A percentile compares a stretch with the other conserved stretches of the same genome.
Conservation (phyloP, 2,888 invertebrate species). For the Spilarctia lutea region DNA sequence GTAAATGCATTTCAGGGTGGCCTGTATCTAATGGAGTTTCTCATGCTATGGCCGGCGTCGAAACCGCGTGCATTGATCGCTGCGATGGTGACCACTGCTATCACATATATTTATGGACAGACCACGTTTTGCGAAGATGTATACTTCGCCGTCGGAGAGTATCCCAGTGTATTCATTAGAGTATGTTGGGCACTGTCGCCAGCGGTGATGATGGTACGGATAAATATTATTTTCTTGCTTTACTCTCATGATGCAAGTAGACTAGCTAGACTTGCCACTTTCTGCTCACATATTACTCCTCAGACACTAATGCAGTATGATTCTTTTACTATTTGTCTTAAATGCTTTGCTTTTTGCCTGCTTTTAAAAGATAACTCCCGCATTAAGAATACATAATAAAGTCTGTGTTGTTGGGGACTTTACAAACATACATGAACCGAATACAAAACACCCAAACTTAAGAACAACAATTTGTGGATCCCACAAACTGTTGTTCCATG, state of each 20-base stretch:
- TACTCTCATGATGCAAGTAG: background rate
- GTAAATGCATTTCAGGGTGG: conserved; percentile 64
- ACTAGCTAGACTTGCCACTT: background rate
- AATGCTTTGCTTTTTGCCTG: no score
- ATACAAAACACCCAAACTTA: no score
- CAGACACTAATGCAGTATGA: no score
- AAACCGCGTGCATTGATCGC: conserved; percentile 67
- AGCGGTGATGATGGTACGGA: conserved; percentile 61
- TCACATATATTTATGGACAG: conserved; percentile 77
- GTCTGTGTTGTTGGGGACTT: no score
- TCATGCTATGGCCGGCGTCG: conserved; percentile 73
- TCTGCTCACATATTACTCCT: no score
- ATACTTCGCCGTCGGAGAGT: conserved; percentile 75
- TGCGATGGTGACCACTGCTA: conserved; percentile 54
- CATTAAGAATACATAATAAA: no score
- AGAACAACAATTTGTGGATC: no score
- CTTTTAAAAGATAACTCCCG: no score
- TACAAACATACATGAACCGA: no score
- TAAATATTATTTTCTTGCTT: background rate
- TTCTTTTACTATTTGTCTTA: no score
- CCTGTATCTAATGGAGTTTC: conserved; percentile 71
- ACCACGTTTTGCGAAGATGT: conserved; percentile 77
- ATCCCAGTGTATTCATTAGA: conserved; percentile 74
- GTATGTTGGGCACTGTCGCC: conserved; percentile 78
- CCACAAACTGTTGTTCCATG: no score